Base-by-base conservation (phyloP, 1,140 invertebrate genomes). In the Aphaenogaster ashmeadi region DNA sequence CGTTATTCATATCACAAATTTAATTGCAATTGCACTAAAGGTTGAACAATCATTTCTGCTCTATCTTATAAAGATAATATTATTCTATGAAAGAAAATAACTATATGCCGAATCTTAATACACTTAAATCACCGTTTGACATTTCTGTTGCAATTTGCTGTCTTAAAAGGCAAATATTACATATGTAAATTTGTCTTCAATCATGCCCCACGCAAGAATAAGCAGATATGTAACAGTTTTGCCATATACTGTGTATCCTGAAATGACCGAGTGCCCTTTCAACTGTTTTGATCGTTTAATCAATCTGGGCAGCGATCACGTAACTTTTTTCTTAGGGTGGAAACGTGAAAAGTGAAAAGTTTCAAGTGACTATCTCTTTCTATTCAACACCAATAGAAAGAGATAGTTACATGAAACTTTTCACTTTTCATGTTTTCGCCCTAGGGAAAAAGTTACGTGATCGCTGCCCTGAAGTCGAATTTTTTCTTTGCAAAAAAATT, bases 131-230 rank as follows among this genome's bases (percentile, higher is more conserved):
- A 41, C 18, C 50, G 36, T 81, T 72, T 83, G 41, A 83, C 38
- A 83, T 83, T 83, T 83, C 41, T 47, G 1, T 74, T 33, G 6
- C 38, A 60, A 74, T 83, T 83, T 74, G 18, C 67, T 72, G 4
- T 67, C 15, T 66, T 58, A 72, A 83, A 72, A 27, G 27, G 38
- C 38, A 72, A 83, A 83, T 58, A 69, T 83, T 83, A 56, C 13
- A 58, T 67, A 67, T 44, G 64, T 83, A 72, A 83, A 5, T 72
- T 83, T 58, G 11, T 72, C 36, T 44, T 67, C 18, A 50, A 13
- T 80, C 50, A 71, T 44, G 38, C 18, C 60, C 18, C 60, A 79
- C 9, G 11, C 79, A 81, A 71, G 11, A 72, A 27, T 21, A 80
- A 33, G 44, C 33, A 81, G 44, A 83, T 44, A 56, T 33, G 44